Evolutionary conservation across 2,888 invertebrate species (phyloP).

Genomic region (Hedya salicella): DNA sequence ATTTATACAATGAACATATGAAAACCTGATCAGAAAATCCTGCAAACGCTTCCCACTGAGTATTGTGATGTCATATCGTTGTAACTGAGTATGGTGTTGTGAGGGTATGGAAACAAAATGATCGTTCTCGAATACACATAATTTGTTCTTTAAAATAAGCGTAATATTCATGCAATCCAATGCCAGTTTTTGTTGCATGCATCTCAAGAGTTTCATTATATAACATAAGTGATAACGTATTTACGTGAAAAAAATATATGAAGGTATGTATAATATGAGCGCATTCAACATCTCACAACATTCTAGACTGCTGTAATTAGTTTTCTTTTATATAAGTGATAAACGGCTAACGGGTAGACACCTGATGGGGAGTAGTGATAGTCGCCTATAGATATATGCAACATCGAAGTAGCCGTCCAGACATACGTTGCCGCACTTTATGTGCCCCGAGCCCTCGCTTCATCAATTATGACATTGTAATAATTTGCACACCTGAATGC

Average conservation of each 20-base stretch:
- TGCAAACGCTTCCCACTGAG: conserved; percentile 23
- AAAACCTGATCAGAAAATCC: conserved; percentile 6
- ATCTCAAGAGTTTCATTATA: conserved; percentile 3
- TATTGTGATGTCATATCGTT: conserved; percentile 37
- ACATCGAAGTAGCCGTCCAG: too few relatives aligned
- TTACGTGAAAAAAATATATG: not conserved
- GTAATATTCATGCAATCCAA: conserved; percentile 10
- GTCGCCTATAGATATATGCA: too few relatives aligned
- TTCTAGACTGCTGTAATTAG: not conserved
- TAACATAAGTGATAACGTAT: conserved; percentile 11
- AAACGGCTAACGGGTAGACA: too few relatives aligned
- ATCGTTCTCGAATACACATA: not conserved
- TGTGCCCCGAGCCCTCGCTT: too few relatives aligned
- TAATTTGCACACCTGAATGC: too few relatives aligned
- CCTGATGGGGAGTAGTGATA: too few relatives aligned
- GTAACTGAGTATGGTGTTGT: not conserved
- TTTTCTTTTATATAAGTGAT: not conserved
- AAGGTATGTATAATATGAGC: not conserved
- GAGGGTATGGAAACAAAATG: conserved; percentile 7
- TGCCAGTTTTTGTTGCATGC: conserved; percentile 7
- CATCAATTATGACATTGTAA: too few relatives aligned
- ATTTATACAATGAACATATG: conserved; percentile 6
- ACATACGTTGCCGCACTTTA: too few relatives aligned
- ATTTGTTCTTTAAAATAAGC: conserved; percentile 25
- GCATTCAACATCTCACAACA: not conserved